Conservation (phyloP, 2,888 invertebrate species). For the Acheta domesticus region DNA sequence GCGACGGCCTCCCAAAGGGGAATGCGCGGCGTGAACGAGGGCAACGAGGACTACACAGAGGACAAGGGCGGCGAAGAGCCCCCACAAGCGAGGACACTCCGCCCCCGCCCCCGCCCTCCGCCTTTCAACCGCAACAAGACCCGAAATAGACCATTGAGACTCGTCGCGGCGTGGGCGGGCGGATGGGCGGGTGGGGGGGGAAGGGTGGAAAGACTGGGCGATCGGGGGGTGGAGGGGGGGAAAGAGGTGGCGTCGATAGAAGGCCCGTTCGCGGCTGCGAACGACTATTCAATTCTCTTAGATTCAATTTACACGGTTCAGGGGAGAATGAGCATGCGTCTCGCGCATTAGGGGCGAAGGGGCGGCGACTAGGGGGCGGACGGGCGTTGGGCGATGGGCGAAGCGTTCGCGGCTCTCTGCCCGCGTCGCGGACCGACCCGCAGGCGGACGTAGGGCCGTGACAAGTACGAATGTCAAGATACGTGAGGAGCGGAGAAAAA, state of each 20-base stretch:
- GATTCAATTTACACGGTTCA: constrained; percentile 6
- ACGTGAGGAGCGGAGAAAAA: too few species aligned
- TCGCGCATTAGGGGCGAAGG: not conserved
- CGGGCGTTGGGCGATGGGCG: too few species aligned
- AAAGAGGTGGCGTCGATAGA: not conserved
- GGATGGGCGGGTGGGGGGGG: not conserved
- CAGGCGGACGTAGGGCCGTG: too few species aligned
- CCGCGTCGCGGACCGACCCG: not conserved
- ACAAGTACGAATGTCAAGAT: too few species aligned
- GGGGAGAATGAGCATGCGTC: constrained; percentile 9
- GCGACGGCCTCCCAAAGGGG: too few species aligned
- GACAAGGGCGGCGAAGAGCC: too few species aligned
- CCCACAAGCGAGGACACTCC: not conserved
- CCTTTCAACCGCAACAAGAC: constrained; percentile 9
- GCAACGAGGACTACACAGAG: too few species aligned
- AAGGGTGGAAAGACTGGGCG: not conserved
- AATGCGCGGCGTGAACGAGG: too few species aligned
- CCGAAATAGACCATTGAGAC: constrained; percentile 7
- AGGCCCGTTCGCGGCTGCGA: not conserved
- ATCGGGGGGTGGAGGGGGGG: not conserved
- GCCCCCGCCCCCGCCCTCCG: not conserved
- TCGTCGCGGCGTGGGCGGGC: not conserved
- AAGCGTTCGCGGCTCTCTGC: not conserved
- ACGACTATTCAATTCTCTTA: constrained; percentile 18
- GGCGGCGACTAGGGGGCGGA: not conserved